Evolutionary conservation across 2,888 invertebrate genomes (phyloP), one percentile per base, ranked within the genome.

Genomic region (Pyrocoelia pectoralis): DNA sequence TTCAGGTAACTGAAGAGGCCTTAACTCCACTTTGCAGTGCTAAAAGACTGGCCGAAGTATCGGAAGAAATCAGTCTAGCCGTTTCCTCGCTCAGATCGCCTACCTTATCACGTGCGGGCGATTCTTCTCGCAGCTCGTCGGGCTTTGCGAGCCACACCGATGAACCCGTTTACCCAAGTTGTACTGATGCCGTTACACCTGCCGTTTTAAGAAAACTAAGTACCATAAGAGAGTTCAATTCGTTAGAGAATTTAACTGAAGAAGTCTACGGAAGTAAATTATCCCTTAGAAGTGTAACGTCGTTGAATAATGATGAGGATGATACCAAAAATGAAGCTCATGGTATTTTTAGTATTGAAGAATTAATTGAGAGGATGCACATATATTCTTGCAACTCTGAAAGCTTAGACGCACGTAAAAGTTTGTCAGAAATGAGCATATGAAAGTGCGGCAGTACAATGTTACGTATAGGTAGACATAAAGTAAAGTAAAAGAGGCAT

Each of bases 21-120:
- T 85, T 87, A 29, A 91, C 94, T 1, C 95, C 96, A 0, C 82
- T 94, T 5, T 95, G 95, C 80, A 94, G 95, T 65, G 93, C 96
- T 6, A 89, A 90, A 71, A 91, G 95, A 76, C 85, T 95, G 56
- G 89, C 90, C 72, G 89, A 90, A 74, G 83, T 91, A 48, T 52
- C 56, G 19, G 24, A 61, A 8, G 65, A 65, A 41, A 49, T 58
- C 5, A 51, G 28, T 14, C 43, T 43, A 9, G 14, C 51, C 0
- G 28, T 53, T 14, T 52, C 29, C 4, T 29, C 43, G 10, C 18
- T 60, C 9, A 59, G 53, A 29, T 60, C 64, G 0, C 64, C 64
- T 1, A 46, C 55, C 1, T 18, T 49, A 15, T 56, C 59, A 18
- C 50, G 51, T 9, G 12, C 6, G 3, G 19, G 14, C 24, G 51